These are phyloP conservation scores for Hyppa rectilinea DNA, from an alignment of 2,888 invertebrate species.

Conservation along the genomic window DNA sequence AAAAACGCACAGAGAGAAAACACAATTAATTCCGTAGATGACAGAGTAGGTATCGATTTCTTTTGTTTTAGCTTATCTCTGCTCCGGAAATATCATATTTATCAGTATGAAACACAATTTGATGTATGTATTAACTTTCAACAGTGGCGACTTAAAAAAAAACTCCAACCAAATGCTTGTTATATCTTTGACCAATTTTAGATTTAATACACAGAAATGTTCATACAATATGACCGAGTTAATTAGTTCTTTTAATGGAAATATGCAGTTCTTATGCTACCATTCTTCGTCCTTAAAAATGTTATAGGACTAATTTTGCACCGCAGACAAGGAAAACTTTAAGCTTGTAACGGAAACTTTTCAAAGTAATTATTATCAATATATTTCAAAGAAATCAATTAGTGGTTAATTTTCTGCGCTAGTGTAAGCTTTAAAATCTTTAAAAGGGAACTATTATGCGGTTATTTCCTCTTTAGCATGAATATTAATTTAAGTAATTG, in stretches of 20 bases:
- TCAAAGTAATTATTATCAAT: constrained; percentile 29
- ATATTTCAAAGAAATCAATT: constrained; percentile 57
- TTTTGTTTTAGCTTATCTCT: constrained; percentile 59
- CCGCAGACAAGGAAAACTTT: constrained; percentile 52
- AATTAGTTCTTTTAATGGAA: constrained; percentile 9
- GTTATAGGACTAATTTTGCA: constrained; percentile 17
- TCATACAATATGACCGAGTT: neutral
- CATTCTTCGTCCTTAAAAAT: constrained; percentile 26
- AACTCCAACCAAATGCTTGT: neutral
- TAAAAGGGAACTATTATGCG: neutral
- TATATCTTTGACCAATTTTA: neutral
- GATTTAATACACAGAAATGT: neutral
- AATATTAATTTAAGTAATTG: constrained; percentile 17
- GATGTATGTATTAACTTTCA: constrained; percentile 45
- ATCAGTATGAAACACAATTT: constrained; percentile 34
- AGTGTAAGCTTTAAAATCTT: constrained; percentile 11
- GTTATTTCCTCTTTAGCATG: neutral
- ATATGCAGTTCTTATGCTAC: neutral
- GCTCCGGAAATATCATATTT: constrained; percentile 57
- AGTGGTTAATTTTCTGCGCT: constrained; percentile 31
- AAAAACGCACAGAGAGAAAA: constrained; percentile 32
- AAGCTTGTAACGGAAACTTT: constrained; percentile 34
- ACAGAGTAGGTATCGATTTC: constrained; percentile 58
- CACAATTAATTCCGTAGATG: constrained; percentile 45
- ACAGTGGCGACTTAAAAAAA: neutral